These are phyloP conservation scores for Lithobius niger DNA, from an alignment of 1,140 invertebrate species.

Conservation along the genomic window DNA sequence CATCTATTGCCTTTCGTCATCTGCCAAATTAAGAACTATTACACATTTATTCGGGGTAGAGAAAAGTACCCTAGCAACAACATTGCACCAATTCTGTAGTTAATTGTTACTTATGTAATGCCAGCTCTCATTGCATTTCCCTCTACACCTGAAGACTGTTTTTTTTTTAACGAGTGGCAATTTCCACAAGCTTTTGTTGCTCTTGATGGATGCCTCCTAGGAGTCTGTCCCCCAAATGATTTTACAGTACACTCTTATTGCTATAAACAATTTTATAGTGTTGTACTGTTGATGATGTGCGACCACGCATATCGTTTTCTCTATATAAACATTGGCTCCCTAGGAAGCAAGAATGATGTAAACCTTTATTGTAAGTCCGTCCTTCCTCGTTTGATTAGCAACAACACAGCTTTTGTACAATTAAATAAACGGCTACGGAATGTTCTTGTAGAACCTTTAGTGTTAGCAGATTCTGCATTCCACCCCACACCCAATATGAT, in stretches of 20 bases:
- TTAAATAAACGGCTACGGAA: not conserved
- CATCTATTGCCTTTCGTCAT: not conserved
- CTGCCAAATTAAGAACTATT: not conserved
- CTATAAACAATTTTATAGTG: not conserved
- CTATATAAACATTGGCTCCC: not conserved
- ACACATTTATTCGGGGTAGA: not conserved
- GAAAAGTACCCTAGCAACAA: not conserved
- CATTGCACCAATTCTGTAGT: not conserved
- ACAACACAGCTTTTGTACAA: not conserved
- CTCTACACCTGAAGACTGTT: not conserved
- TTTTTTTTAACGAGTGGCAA: not conserved
- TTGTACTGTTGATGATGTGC: not conserved
- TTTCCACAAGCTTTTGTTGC: not conserved
- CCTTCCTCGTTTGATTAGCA: not conserved
- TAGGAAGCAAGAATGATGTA: conserved; percentile 1
- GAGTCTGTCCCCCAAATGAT: not conserved
- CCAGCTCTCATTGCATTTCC: not conserved
- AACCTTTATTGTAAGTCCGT: not conserved
- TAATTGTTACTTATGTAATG: not conserved
- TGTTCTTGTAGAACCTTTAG: not conserved
- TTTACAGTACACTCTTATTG: not conserved
- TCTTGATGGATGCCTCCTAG: not conserved
- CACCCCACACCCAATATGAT: not conserved
- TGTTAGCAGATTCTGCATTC: conserved; percentile 1
- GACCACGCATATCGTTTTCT: not conserved